A percentile compares a stretch with the other conserved stretches of the same genome.
Conservation (phyloP, 2,888 invertebrate genomes). For the Ecliptopera silaceata region DNA sequence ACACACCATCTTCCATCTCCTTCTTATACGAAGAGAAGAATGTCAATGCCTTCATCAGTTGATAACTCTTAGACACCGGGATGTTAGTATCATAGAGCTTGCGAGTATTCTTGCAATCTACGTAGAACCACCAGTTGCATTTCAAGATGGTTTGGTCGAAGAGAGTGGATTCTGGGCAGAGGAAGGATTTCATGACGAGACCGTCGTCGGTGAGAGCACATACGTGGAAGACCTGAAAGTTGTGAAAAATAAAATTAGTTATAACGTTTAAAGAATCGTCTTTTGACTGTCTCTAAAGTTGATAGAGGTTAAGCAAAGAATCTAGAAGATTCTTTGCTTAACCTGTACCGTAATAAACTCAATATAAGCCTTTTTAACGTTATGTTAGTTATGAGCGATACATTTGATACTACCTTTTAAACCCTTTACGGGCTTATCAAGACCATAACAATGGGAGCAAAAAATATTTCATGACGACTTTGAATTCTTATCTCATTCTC, state of each 20-base stretch:
- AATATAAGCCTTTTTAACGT: no score
- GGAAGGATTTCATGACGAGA: conserved; percentile 94
- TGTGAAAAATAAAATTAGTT: neutral
- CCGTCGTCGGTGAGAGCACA: conserved; percentile 95
- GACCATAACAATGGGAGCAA: no score
- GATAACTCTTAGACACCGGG: conserved; percentile 95
- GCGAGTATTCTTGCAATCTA: conserved; percentile 92
- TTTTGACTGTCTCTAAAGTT: no score
- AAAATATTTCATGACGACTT: no score
- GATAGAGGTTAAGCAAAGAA: no score
- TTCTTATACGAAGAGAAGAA: conserved; percentile 94
- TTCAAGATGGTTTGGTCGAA: conserved; percentile 96
- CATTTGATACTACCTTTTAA: no score
- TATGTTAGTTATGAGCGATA: no score
- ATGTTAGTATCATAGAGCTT: conserved; percentile 94
- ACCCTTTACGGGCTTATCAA: no score
- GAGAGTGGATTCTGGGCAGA: conserved; percentile 94
- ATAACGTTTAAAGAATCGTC: neutral
- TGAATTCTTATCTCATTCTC: no score
- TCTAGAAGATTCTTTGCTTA: no score
- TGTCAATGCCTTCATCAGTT: conserved; percentile 94
- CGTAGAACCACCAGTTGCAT: conserved; percentile 98
- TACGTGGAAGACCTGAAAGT: conserved; percentile 92
- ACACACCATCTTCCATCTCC: conserved; percentile 74
- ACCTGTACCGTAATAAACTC: no score